These are phyloP conservation scores for Blastomussa wellsi DNA, from an alignment of 92 coral and sea anemone genomes.

Conservation along the genomic window DNA sequence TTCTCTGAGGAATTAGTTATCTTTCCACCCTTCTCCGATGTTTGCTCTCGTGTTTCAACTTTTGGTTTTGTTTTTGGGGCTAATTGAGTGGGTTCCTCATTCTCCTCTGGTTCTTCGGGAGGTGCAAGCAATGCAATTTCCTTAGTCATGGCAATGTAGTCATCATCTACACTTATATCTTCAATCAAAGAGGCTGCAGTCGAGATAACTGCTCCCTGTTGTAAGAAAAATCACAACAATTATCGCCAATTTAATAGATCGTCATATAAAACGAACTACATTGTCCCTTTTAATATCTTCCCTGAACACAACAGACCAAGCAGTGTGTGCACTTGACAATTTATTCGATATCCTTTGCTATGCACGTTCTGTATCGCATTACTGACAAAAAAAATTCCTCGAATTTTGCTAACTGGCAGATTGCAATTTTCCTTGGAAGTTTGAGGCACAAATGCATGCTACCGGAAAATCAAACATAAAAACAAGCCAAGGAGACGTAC, in stretches of 20 bases:
- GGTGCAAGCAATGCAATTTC: conserved; percentile 88
- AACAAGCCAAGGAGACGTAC: not conserved
- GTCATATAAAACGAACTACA: not conserved
- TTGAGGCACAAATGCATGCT: not conserved
- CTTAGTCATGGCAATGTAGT: conserved; percentile 79
- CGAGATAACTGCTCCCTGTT: conserved; percentile 59
- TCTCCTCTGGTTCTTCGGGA: conserved; percentile 76
- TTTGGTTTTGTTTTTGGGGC: conserved; percentile 38
- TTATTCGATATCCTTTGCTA: not conserved
- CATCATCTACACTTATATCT: conserved; percentile 87
- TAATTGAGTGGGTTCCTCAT: conserved; percentile 34
- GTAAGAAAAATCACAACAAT: not conserved
- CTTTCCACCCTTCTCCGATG: conserved; percentile 44
- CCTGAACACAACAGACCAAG: not conserved
- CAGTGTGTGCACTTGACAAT: not conserved
- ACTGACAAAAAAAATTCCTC: not conserved
- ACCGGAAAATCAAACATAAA: not conserved
- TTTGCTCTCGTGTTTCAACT: conserved; percentile 32
- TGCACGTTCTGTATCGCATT: not conserved
- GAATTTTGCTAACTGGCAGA: not conserved
- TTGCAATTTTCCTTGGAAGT: not conserved
- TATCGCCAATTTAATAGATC: not conserved
- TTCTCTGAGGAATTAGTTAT: conserved; percentile 48
- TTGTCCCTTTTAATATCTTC: not conserved
- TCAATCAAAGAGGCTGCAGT: conserved; percentile 68